Evolutionary conservation across 2,888 invertebrate species (phyloP).

Genomic region (Pinctada fucata): DNA sequence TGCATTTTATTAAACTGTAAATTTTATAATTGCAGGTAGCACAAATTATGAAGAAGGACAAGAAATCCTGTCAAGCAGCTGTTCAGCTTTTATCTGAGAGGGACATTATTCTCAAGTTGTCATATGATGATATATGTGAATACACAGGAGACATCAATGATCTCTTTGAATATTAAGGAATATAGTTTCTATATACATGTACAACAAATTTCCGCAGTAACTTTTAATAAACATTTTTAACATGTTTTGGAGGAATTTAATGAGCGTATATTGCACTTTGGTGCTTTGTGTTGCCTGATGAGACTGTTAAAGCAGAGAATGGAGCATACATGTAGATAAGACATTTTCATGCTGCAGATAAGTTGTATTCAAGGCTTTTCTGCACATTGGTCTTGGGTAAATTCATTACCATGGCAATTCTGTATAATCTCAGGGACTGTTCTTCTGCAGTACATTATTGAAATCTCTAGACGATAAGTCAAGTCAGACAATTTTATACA

Average conservation of each 20-base stretch:
- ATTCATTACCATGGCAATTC: too few species aligned
- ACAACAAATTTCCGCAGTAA: neutral
- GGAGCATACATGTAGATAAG: too few species aligned
- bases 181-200: neutral
- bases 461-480: too few species aligned
- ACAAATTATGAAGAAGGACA: constrained; percentile 75
- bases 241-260: neutral
- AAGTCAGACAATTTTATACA: too few species aligned
- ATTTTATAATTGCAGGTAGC: constrained; percentile 66
- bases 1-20: neutral
- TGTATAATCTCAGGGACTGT: too few species aligned
- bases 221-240: neutral
- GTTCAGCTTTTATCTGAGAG: constrained; percentile 76
- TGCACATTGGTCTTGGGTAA: too few species aligned
- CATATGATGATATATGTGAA: constrained; percentile 78
- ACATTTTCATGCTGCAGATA: too few species aligned
- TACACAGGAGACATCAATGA: constrained; percentile 74
- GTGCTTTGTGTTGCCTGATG: too few species aligned
- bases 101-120: constrained; percentile 71
- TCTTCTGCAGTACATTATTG: too few species aligned
- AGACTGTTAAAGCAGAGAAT: too few species aligned
- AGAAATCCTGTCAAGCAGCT: constrained; percentile 72
- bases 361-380: too few species aligned
- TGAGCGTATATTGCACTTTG: too few species aligned
- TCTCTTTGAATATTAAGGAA: constrained; percentile 64